phyloP scores from a whole-genome alignment of 2,888 invertebrate species.

The Noctua janthe region DNA sequence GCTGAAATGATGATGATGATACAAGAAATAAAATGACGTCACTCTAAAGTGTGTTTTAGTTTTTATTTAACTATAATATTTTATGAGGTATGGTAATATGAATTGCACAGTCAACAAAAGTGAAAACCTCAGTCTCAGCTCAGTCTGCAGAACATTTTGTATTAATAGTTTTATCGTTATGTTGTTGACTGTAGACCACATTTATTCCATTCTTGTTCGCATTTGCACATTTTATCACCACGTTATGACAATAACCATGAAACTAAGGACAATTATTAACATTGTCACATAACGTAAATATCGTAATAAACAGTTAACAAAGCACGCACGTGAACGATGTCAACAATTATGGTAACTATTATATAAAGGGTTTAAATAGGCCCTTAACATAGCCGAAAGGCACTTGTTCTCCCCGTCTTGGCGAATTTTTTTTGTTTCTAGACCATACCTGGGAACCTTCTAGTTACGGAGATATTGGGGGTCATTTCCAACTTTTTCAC shows the following conservation, averaged over 20 bases:
- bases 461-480: too few species aligned
- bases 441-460: too few species aligned
- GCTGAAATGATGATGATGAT: too few species aligned
- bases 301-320: not conserved
- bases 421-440: too few species aligned
- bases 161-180: not conserved
- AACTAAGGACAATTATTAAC: conserved; percentile 16
- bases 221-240: conserved; percentile 1
- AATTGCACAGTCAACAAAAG: not conserved
- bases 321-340: not conserved
- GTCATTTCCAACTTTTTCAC: too few species aligned
- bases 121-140: not conserved
- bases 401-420: too few species aligned
- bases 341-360: not conserved
- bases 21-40: too few species aligned
- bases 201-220: not conserved
- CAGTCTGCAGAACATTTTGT: not conserved
- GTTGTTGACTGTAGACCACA: not conserved
- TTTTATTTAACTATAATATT: too few species aligned
- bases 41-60: too few species aligned
- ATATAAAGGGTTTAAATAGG: too few species aligned
- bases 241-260: conserved; percentile 35
- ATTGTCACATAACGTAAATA: conserved; percentile 36
- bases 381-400: too few species aligned
- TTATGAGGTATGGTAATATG: too few species aligned